Evolutionary conservation across 2,113 vertebrate genomes (phyloP), one percentile per base, ranked within the genome.

Genomic region (Choloepus hoffmanni): DNA sequence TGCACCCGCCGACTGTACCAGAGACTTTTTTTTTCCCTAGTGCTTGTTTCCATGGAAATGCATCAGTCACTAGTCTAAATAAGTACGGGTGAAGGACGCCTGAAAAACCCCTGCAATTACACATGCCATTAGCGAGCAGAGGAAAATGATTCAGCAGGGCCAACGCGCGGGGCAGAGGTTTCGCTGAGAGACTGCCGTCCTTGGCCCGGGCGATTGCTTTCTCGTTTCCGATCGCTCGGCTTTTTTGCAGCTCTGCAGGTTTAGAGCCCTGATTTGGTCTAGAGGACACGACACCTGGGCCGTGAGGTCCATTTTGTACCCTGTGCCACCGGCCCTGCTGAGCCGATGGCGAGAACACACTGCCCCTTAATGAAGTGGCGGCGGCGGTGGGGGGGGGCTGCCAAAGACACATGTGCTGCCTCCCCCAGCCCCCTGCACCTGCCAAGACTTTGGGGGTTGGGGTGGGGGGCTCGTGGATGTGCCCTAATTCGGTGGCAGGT

Each of bases 21-120:
- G 98, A 98, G 98, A 95, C 86, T 97, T 98, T 96, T 97, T 97
- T 97, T 98, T 96, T 93, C 0, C 97, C 98, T 98, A 98, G 98
- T 98, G 98, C 98, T 98, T 97, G 99, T 99, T 99, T 98, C 99
- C 99, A 99, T 99, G 99, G 99, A 98, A 99, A 99, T 98, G 98
- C 98, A 99, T 99, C 99, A 99, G 99, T 99, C 99, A 99, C 98
- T 99, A 99, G 98, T 98, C 99, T 99, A 99, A 99, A 99, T 99
- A 99, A 99, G 98, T 98, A 94, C 85, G 95, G 98, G 98, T 99
- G 99, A 99, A 99, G 99, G 99, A 99, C 97, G 98, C 98, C 98
- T 98, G 98, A 95, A 98, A 98, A 98, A 97, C 98, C 95, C 50
- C 97, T 96, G 97, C 98, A 98, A 98, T 99, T 99, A 99, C 96